These are phyloP conservation scores for Todus mexicanus DNA, from an alignment of 2,797 vertebrate species.

Conservation along the genomic window DNA sequence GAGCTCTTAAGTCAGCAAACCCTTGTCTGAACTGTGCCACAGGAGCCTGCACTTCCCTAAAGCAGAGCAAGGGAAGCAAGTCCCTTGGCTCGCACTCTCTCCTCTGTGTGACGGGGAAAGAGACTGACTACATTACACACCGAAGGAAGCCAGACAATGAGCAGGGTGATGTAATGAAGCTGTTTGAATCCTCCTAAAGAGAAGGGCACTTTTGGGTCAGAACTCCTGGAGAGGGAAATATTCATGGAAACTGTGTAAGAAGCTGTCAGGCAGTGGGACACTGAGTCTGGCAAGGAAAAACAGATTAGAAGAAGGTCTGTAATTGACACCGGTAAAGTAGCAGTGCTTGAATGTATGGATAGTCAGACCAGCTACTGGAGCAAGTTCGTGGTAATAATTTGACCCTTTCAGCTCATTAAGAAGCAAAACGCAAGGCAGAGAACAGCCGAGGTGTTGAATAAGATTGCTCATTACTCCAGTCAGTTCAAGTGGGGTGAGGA, in stretches of 20 bases:
- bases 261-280: not conserved
- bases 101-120: not conserved
- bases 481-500: not conserved
- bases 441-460: not conserved
- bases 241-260: not conserved
- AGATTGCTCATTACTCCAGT: not conserved
- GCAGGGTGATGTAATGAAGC: not conserved
- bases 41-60: not conserved
- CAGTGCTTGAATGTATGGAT: not conserved
- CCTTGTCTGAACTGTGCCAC: rapidly evolving
- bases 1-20: not conserved
- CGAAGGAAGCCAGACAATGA: not conserved
- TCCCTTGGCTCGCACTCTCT: rapidly evolving
- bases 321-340: not conserved
- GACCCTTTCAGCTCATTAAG: not conserved
- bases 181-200: not conserved
- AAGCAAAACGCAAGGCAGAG: not conserved
- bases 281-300: not conserved
- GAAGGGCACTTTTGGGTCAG: not conserved
- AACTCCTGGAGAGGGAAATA: not conserved
- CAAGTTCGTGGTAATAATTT: not conserved
- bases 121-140: not conserved
- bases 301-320: not conserved
- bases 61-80: not conserved
- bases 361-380: not conserved